Evolutionary conservation across 2,888 invertebrate species (phyloP).

Genomic region (Lapara coniferarum): DNA sequence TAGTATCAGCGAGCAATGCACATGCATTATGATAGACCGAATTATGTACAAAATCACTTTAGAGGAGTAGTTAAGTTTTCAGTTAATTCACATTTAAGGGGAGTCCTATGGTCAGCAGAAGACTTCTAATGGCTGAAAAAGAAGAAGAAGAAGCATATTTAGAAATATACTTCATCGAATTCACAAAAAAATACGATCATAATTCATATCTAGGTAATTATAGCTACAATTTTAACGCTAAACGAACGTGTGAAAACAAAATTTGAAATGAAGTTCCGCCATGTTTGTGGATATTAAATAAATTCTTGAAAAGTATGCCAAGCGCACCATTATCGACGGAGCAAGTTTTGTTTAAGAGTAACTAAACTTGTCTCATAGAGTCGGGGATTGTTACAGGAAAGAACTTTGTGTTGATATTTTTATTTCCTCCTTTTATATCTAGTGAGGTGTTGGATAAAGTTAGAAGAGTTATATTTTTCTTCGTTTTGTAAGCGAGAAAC

Average conservation of each 20-base stretch:
- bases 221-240: no score
- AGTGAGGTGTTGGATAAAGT: constrained; percentile 1
- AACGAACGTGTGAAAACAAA: neutral
- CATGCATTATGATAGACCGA: no score
- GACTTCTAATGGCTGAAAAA: no score
- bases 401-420: constrained; percentile 13
- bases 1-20: no score
- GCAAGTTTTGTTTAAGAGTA: constrained; percentile 25
- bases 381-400: neutral
- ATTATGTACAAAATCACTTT: no score
- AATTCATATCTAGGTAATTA: no score
- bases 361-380: constrained; percentile 15
- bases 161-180: no score
- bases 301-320: neutral
- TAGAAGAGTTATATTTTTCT: constrained; percentile 25
- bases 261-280: neutral
- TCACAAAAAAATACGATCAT: no score
- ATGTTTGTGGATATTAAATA: constrained; percentile 8
- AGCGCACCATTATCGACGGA: neutral
- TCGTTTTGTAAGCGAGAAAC: neutral
- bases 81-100: no score
- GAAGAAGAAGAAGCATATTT: no score
- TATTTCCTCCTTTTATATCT: constrained; percentile 9
- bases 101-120: no score
- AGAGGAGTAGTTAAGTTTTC: no score